These are phyloP conservation scores for Eugnorisma glareosa DNA, from an alignment of 2,888 invertebrate genomes.

Conservation along the genomic window DNA sequence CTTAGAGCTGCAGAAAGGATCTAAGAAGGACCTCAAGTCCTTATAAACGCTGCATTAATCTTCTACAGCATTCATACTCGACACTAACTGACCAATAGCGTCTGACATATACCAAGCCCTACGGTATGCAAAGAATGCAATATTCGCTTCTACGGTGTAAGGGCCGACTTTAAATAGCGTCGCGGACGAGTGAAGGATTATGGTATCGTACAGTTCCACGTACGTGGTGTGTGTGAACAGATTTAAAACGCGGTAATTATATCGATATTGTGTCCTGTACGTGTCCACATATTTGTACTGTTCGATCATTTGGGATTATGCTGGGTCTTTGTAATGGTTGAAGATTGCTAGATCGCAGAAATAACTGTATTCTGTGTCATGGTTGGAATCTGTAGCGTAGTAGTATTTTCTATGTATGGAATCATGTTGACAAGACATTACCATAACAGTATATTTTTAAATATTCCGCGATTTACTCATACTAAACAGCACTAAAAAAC, in stretches of 20 bases:
- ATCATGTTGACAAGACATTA: neutral
- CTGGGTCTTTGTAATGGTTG: conserved; percentile 14
- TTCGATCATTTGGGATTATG: conserved; percentile 38
- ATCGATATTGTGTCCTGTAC: conserved; percentile 49
- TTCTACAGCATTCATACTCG: neutral
- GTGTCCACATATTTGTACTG: conserved; percentile 49
- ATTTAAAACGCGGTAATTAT: conserved; percentile 68
- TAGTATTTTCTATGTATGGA: neutral
- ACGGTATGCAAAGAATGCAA: conserved; percentile 85
- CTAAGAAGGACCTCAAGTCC: too few relatives aligned
- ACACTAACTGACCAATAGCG: conserved; percentile 18
- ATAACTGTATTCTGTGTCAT: conserved; percentile 29
- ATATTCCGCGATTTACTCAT: neutral
- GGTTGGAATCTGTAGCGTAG: neutral
- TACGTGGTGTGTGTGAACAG: conserved; percentile 64
- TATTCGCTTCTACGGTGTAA: conserved; percentile 88
- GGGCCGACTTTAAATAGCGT: conserved; percentile 85
- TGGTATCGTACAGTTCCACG: conserved; percentile 78
- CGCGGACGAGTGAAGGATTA: conserved; percentile 84
- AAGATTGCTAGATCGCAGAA: conserved; percentile 6
- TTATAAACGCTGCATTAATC: neutral
- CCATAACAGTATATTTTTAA: neutral
- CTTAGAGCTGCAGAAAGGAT: neutral
- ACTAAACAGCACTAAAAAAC: neutral
- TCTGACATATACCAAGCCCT: conserved; percentile 66